A percentile compares a stretch with the other conserved stretches of the same genome.
Conservation (phyloP, 1,140 invertebrate genomes). For the Chrysomallon squamiferum region DNA sequence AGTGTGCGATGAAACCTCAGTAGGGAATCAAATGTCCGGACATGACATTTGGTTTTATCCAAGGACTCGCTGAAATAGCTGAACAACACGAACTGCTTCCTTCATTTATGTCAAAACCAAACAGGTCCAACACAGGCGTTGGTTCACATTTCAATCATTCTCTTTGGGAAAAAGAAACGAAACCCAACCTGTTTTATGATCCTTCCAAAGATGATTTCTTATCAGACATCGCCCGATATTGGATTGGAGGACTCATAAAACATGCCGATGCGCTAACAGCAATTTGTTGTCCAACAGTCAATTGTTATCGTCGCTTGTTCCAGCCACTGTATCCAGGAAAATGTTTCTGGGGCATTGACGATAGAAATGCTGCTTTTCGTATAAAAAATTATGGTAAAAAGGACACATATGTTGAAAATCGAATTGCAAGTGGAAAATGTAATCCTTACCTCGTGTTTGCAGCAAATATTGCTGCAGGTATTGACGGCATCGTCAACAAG, state of each 20-base stretch:
- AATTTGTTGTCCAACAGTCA: neutral
- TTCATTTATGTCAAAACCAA: neutral
- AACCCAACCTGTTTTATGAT: neutral
- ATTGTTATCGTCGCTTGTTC: neutral
- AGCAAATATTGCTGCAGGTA: neutral
- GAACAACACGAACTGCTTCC: neutral
- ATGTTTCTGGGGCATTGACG: neutral
- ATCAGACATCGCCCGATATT: neutral
- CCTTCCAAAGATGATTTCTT: neutral
- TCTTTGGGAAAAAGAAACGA: neutral
- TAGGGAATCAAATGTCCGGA: conserved; percentile 1
- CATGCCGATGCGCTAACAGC: neutral
- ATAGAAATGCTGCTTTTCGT: neutral
- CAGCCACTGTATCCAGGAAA: neutral
- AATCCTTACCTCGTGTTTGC: neutral
- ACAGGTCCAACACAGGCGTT: no score
- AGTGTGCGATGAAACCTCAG: neutral
- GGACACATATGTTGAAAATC: neutral
- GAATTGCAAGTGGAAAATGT: neutral
- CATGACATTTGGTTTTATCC: neutral
- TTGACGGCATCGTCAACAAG: neutral
- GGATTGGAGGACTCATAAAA: neutral
- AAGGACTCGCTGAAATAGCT: neutral
- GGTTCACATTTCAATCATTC: neutral
- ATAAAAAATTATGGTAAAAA: neutral